Evolutionary conservation across 1,140 invertebrate species (phyloP), one percentile per base, ranked within the genome.

Genomic region (Drosophila arizonae): DNA sequence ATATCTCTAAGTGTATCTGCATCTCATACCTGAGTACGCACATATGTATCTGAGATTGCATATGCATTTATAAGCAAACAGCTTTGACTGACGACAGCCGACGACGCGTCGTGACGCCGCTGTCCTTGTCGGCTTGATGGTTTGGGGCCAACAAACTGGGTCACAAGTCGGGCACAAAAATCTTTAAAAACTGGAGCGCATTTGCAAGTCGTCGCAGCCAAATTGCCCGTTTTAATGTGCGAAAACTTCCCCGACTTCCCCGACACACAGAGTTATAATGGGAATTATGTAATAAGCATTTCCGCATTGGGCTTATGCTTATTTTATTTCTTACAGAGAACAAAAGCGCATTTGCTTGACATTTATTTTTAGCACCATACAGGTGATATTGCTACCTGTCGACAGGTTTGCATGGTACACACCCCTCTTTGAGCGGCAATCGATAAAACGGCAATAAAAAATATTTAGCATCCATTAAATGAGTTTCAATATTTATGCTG

Each of bases 231-330:
- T 79, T 87, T 87, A 82, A 82, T 87, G 72, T 74, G 79, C 58
- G 65, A 87, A 87, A 87, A 87, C 82, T 87, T 87, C 82, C 82
- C 82, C 79, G 79, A 71, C 64, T 74, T 39, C 28, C 28, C 28
- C 28, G 28, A 13, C 36, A 79, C 72, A 79, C 61, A 72, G 67
- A 69, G 54, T 50, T 60, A 15, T 21, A 75, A 46, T 52, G 86
- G 79, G 65, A 86, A 76, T 87, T 87, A 87, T 86, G 82, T 79
- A 86, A 87, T 74, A 66, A 60, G 26, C 60, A 87, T 88, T 86
- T 75, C 67, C 67, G 71, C 65, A 57, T 67, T 68, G 62, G 56
- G 36, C 70, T 72, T 76, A 77, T 81, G 81, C 73, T 84, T 33
- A 41, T 62, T 58, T 63, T 4, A 41, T 24, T 58, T 39, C 66